These are phyloP conservation scores for Xylota sylvarum DNA, from an alignment of 2,888 invertebrate species.

Conservation along the genomic window DNA sequence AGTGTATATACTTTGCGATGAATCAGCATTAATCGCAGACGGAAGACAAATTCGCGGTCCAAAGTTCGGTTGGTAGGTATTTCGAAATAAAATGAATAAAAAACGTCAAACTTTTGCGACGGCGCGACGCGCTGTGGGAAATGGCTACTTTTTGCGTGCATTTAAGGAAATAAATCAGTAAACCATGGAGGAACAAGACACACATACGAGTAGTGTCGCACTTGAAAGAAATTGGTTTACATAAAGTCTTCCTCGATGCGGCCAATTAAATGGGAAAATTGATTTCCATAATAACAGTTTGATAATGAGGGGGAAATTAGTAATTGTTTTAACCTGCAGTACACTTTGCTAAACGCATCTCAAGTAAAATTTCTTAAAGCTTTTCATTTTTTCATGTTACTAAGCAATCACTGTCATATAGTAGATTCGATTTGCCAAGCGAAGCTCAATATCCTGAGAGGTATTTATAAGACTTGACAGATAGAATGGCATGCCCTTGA, in stretches of 20 bases:
- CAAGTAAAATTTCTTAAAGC: too few relatives aligned
- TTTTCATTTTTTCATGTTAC: too few relatives aligned
- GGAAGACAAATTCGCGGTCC: not conserved
- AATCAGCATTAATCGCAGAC: not conserved
- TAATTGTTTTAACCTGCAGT: not conserved
- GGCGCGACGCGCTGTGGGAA: not conserved
- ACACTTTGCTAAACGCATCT: not conserved
- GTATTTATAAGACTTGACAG: too few relatives aligned
- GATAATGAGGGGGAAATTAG: not conserved
- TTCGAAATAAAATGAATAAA: not conserved
- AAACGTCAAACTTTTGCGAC: not conserved
- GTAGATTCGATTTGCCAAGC: too few relatives aligned
- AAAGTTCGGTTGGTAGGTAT: not conserved
- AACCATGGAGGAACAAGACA: not conserved
- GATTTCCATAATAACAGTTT: not conserved
- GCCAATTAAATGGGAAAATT: conserved; percentile 1
- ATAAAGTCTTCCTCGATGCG: conserved; percentile 7
- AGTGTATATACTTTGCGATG: not conserved
- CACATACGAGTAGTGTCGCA: conserved; percentile 2
- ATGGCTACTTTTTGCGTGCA: not conserved
- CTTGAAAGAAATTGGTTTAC: not conserved
- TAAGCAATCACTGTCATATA: too few relatives aligned
- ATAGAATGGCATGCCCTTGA: too few relatives aligned
- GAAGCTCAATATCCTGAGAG: too few relatives aligned
- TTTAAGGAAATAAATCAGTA: conserved; percentile 11